These are phyloP conservation scores for Leucosticte australis DNA, from an alignment of 2,113 vertebrate species.

Conservation along the genomic window DNA sequence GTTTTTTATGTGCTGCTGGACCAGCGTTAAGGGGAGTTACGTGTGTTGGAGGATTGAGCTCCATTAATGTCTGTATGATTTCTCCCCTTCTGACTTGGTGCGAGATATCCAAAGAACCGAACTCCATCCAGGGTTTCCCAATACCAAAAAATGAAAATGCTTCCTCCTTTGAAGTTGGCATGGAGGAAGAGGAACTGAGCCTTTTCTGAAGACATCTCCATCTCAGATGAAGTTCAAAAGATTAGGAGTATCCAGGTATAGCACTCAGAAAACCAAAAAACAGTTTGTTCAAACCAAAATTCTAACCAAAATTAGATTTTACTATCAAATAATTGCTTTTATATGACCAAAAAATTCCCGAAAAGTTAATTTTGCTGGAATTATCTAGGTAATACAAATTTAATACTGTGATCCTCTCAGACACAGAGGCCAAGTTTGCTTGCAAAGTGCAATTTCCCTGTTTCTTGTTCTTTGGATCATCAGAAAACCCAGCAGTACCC, in stretches of 20 bases:
- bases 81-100: background rate
- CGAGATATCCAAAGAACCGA: background rate
- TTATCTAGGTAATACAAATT: background rate
- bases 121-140: background rate
- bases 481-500: background rate
- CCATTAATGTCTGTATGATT: background rate
- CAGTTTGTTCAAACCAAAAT: background rate
- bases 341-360: background rate
- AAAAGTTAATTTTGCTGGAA: background rate
- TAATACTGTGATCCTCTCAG: background rate
- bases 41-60: background rate
- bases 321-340: background rate
- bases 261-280: background rate
- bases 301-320: background rate
- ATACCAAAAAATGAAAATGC: background rate
- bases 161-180: background rate
- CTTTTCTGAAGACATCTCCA: background rate
- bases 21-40: background rate
- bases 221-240: background rate
- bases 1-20: background rate
- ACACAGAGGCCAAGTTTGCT: background rate
- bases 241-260: background rate
- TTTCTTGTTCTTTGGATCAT: background rate
- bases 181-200: background rate
- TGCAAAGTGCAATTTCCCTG: background rate